phyloP scores from a whole-genome alignment of 2,888 invertebrate genomes.

The Lamellibrachia satsuma region DNA sequence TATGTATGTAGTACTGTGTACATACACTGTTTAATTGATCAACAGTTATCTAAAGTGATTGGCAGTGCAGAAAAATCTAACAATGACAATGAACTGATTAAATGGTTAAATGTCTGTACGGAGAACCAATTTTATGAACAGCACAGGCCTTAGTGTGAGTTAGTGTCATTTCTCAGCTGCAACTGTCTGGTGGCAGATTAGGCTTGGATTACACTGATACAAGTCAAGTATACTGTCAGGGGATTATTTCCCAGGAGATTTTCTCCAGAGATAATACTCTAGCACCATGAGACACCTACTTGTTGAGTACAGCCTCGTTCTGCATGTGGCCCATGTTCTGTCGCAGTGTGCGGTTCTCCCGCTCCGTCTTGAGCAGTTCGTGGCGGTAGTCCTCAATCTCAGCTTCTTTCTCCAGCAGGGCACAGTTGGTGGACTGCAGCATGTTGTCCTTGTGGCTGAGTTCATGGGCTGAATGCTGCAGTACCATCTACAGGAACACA shows the following conservation, averaged over 20 bases:
- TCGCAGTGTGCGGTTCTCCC: slow-evolving; percentile 55
- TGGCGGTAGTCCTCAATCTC: slow-evolving; percentile 54
- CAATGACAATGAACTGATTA: too few relatives aligned
- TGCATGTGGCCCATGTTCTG: slow-evolving; percentile 51
- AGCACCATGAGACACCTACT: slow-evolving; percentile 37
- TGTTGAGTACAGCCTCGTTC: slow-evolving; percentile 49
- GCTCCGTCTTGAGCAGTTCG: slow-evolving; percentile 55
- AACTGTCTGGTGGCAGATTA: too few relatives aligned
- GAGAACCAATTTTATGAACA: too few relatives aligned
- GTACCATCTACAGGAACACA: slow-evolving; percentile 50
- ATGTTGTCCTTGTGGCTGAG: slow-evolving; percentile 55
- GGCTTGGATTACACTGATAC: not conserved
- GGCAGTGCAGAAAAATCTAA: too few relatives aligned
- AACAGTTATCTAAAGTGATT: too few relatives aligned
- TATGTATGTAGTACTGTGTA: too few relatives aligned
- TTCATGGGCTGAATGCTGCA: slow-evolving; percentile 55
- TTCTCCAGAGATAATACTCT: not conserved
- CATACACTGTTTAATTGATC: too few relatives aligned
- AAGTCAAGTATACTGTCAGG: not conserved
- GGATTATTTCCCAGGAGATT: not conserved
- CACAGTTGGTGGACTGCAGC: slow-evolving; percentile 53
- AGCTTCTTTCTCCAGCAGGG: slow-evolving; percentile 55
- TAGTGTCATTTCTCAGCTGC: too few relatives aligned
- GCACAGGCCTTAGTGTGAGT: too few relatives aligned
- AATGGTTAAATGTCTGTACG: too few relatives aligned